Evolutionary conservation across 2,113 vertebrate species (phyloP).

Genomic region (Lates calcarifer): DNA sequence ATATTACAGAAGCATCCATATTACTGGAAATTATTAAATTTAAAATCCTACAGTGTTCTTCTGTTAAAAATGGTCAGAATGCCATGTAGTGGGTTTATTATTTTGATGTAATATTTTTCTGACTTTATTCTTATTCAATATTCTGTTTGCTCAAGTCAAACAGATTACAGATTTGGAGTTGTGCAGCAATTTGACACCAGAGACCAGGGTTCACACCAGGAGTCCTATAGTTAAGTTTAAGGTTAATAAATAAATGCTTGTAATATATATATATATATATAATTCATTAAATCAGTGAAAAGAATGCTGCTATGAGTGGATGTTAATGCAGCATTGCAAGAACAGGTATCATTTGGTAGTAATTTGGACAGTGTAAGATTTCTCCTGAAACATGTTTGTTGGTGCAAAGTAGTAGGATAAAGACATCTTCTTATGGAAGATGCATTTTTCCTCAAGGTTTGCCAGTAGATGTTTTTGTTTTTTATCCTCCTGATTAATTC

Average conservation of each 20-base stretch:
- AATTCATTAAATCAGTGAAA: no score
- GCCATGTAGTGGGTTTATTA: background rate
- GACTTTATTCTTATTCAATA: background rate
- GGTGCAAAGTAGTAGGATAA: background rate
- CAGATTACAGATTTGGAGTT: background rate
- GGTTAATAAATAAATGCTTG: no score
- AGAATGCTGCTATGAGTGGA: no score
- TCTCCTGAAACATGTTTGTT: background rate
- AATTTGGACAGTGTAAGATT: background rate
- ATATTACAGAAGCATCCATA: background rate
- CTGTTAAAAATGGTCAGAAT: background rate
- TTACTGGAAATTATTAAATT: background rate
- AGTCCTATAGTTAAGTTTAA: background rate
- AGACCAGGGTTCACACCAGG: background rate
- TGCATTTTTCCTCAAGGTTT: background rate
- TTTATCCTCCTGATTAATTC: background rate
- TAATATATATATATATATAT: no score
- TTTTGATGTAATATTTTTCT: background rate
- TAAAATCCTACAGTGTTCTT: background rate
- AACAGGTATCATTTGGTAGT: background rate
- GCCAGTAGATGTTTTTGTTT: background rate
- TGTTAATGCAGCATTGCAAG: background rate
- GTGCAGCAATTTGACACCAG: background rate
- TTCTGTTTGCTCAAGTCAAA: background rate
- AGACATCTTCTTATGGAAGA: background rate